Evolutionary conservation across 1,140 invertebrate species (phyloP), one percentile per base, ranked within the genome.

Genomic region (Dreissena polymorpha): DNA sequence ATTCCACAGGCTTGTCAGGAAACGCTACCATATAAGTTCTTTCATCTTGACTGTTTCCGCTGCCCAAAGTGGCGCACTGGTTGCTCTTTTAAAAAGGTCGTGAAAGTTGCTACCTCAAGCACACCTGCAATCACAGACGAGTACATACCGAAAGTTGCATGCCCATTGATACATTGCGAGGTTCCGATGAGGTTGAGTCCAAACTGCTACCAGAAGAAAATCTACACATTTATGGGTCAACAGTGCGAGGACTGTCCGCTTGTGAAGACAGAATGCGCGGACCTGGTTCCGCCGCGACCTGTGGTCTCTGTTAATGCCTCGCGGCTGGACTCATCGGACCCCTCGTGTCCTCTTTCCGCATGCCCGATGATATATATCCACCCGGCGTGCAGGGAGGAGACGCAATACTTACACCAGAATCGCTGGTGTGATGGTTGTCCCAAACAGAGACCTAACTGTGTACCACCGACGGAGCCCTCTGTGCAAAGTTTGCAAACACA

Each of bases 221-320:
- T 51, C 25, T 74, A 25, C 49, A 82, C 21, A n/a, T 27, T 25
- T 18, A 67, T 49, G 29, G 79, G 71, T 29, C 73, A 57, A 39
- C 21, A 67, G 23, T 82, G 79, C 51, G 39, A 82, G 16, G 51
- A 50, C 10, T 82, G 79, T 74, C 79, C 79, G n/a, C 67, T 71
- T 55, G 39, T 82, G 8, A 82, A 53, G 21, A 55, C 14, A 10
- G 70, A 68, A 57, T 82, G 79, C 21, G 14, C 29, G n/a, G 53
- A 55, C 6, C 29, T 63, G 16, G 53, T 57, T 14, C 21, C 64
- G 21, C 76, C 76, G 1, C 50, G 49, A 29, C 76, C 76, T 25
- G 57, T 49, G 53, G 50, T 78, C 7, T 8, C 39, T 5, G 27
- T 78, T 1, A 39, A 39, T 69, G 63, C 64, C 3, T 10, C 49